A percentile compares a stretch with the other conserved stretches of the same genome.
phyloP scores from a whole-genome alignment of 2,888 invertebrate genomes.

The Dryobotodes eremita region DNA sequence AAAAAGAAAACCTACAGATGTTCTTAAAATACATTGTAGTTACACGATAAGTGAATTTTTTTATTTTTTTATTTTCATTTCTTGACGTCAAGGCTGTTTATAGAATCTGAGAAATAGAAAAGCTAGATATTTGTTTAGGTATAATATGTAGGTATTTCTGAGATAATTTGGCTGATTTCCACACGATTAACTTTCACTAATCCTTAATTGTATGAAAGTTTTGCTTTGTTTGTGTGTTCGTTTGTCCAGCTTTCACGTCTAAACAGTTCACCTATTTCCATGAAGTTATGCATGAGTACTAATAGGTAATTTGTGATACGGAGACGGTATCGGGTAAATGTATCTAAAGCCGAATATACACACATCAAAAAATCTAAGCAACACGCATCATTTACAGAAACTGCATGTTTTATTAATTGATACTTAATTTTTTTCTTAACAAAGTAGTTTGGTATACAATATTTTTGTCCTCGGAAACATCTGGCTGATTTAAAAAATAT shows the following conservation, averaged over 20 bases:
- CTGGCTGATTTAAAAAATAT: too few species aligned
- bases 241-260: background rate
- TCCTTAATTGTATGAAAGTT: slow-evolving; percentile 5
- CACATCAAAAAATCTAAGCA: too few species aligned
- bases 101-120: background rate
- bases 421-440: too few species aligned
- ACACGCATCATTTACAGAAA: too few species aligned
- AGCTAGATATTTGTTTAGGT: slow-evolving; percentile 1
- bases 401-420: too few species aligned
- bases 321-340: background rate
- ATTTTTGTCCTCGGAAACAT: too few species aligned
- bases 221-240: background rate
- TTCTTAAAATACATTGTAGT: slow-evolving; percentile 13
- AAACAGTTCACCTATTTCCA: background rate
- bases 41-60: background rate
- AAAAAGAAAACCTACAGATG: background rate
- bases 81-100: slow-evolving; percentile 16
- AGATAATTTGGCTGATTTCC: slow-evolving; percentile 32
- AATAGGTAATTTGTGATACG: background rate
- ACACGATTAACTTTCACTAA: slow-evolving; percentile 18
- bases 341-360: background rate
- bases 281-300: background rate
- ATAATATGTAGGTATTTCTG: slow-evolving; percentile 4
- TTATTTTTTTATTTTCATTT: slow-evolving; percentile 29
- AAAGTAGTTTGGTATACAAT: too few species aligned